Conservation (phyloP, 2,113 vertebrate genomes). For the Hypocryptadius cinnamomeus region DNA sequence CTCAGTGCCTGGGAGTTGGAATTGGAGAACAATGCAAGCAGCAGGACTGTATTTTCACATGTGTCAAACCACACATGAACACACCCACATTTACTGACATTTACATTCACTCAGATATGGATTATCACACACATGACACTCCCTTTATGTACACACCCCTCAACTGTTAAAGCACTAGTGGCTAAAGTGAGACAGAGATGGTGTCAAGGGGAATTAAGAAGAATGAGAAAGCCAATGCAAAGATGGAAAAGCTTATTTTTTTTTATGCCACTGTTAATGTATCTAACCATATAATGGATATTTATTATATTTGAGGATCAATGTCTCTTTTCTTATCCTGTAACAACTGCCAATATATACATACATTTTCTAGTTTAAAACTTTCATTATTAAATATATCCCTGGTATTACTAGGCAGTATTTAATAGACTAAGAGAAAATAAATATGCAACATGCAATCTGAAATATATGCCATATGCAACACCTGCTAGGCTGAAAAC, state of each 20-base stretch:
- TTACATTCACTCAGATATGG: not conserved
- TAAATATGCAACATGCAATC: not conserved
- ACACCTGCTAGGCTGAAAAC: not conserved
- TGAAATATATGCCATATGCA: not conserved
- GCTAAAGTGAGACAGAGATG: not conserved
- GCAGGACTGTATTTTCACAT: not conserved
- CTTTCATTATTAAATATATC: not conserved
- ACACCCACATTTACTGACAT: not conserved
- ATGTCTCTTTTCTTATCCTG: not conserved
- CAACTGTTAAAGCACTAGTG: not conserved
- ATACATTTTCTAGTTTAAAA: not conserved
- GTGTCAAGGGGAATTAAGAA: not conserved
- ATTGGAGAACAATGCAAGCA: not conserved
- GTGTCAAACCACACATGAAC: not conserved
- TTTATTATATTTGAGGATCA: not conserved
- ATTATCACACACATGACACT: not conserved
- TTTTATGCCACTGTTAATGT: not conserved
- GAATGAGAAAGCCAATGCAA: not conserved
- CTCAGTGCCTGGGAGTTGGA: slow-evolving; percentile 15
- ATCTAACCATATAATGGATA: not conserved
- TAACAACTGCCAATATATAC: not conserved
- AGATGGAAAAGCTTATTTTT: not conserved
- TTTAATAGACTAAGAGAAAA: not conserved
- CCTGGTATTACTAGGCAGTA: not conserved
- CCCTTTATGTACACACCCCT: not conserved